Percentiles rank a stretch among this genome's conserved stretches.
These are phyloP conservation scores for Phrynosoma blainvillii DNA, from an alignment of 2,113 vertebrate genomes.

Conservation along the genomic window DNA sequence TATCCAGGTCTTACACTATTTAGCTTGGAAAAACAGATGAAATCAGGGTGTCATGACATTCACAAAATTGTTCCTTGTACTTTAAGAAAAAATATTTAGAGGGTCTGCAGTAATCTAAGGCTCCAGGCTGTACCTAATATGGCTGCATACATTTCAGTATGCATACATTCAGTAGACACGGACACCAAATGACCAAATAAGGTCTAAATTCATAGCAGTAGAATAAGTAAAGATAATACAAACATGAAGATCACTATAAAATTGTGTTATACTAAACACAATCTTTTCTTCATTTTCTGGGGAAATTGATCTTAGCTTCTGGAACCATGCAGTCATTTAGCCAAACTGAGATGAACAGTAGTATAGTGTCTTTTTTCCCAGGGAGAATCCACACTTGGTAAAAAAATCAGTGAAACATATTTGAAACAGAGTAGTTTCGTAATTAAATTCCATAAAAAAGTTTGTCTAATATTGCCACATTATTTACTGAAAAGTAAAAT, in stretches of 20 bases:
- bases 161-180: not conserved
- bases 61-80: too few species aligned
- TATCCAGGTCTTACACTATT: too few species aligned
- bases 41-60: too few species aligned
- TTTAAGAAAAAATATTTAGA: too few species aligned
- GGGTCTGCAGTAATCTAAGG: too few species aligned
- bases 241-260: not conserved
- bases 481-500: slow-evolving; percentile 29
- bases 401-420: slow-evolving; percentile 30
- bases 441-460: slow-evolving; percentile 36
- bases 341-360: slow-evolving; percentile 26
- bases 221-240: not conserved
- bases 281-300: slow-evolving; percentile 10
- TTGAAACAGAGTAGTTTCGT: slow-evolving; percentile 25
- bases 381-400: not conserved
- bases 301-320: slow-evolving; percentile 7
- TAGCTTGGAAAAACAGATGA: too few species aligned
- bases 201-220: not conserved
- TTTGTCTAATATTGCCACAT: slow-evolving; percentile 21
- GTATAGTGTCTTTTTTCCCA: slow-evolving; percentile 9
- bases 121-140: too few species aligned
- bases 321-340: slow-evolving; percentile 26
- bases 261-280: not conserved
- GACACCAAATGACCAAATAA: too few species aligned
- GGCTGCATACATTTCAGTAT: not conserved